Base-by-base conservation (phyloP, 2,888 invertebrate genomes). In the Altica lythri region DNA sequence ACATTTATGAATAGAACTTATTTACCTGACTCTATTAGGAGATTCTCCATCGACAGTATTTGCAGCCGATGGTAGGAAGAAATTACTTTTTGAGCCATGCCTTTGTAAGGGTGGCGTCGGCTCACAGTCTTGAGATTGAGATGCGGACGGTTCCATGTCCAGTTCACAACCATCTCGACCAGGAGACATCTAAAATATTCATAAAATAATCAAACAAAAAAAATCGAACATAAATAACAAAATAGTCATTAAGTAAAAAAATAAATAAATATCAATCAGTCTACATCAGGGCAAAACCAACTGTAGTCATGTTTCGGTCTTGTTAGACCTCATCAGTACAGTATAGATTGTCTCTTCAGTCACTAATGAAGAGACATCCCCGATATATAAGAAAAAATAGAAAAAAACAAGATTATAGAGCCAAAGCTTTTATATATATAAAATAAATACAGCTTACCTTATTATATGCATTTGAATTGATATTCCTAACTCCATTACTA, bases 91-190 rank as follows among this genome's bases (percentile, higher is more conserved):
- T 53, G 92, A 92, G 68, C 92, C 92, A 70, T 89, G 88, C 66
- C 93, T 83, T 77, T 92, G 91, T 63, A 90, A 77, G 8, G 88
- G 86, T 40, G 93, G 94, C 65, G 94, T 93, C 5, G 94, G 92
- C 77, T 94, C 93, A 78, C 93, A 94, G 81, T 94, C 94, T 67
- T 91, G 89, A 45, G 91, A 91, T 78, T 93, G 93, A 43, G 92
- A 92, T 42, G 92, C 92, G 19, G 88, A 89, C n/a, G 91, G 90
- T 62, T 92, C 92, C 83, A 88, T 83, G 69, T 93, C 92, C 64
- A 90, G 85, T 73, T 93, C 92, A 51, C 86, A 86, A 59, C 85
- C 88, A 70, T 90, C 90, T 53, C 91, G 84, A 12, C 92, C 90
- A 32, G 91, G 92, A 6, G 92, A 92, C 70, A 92, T 80, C 91